Base-by-base conservation (phyloP, 2,113 vertebrate species). In the Silurus asotus region DNA sequence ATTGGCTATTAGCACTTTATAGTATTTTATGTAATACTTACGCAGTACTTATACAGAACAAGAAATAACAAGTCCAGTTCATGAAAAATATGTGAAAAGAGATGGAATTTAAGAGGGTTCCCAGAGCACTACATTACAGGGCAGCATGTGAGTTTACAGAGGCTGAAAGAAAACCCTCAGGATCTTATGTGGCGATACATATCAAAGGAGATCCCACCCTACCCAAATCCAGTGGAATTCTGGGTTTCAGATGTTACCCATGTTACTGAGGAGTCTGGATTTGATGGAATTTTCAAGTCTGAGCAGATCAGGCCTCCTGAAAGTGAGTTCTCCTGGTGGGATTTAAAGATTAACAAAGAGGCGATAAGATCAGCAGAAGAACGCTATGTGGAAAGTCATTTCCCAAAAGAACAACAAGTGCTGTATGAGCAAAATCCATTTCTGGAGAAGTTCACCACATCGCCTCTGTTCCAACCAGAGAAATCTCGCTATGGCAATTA, bases 401-500 rank as follows among this genome's bases (percentile, higher is more conserved):
- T 76, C 15, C n/a, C 53, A 76, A 7, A 62, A 9, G 51, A 76
- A 48, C 74, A 56, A 25, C 20, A 45, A 65, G 53, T 56, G 6
- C 45, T 69, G 62, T 48, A 2, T 37, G 45, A 81, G 10, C 64
- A 88, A 8, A 2, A n/a, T 37, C 17, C 49, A 5, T 88, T 87
- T 69, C 83, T 89, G 28, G 20, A n/a, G 8, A 67, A 70, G 17
- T 90, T 88, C 67, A 88, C 84, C 20, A 85, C 59, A 28, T 91
- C 88, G 28, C 88, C 87, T 51, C 69, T 58, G 10, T 90, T 89
- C 28, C 2, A 17, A 20, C 28, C 1, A 59, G 15, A 87, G 3
- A 9, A 10, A 64, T 89, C 90, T 64, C 88, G 83, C 59, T 90
- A 85, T 45, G 90, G 88, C 14, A 88, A 90, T 72, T 90, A 87